These are phyloP conservation scores for Scolopax bukidnonensis DNA, from an alignment of 2,797 vertebrate genomes.

Conservation along the genomic window DNA sequence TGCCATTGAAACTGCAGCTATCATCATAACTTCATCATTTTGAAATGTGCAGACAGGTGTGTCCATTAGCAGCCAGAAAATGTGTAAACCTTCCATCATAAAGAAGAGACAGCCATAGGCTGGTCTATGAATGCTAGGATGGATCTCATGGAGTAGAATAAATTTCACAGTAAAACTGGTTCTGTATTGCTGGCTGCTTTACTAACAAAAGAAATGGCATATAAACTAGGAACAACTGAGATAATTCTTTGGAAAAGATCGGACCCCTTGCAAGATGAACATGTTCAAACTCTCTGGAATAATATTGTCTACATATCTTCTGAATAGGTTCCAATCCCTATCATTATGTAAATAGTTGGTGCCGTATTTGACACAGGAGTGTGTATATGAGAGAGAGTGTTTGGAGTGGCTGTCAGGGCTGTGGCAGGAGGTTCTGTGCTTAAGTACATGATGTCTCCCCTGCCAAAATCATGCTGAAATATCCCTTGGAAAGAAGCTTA, in stretches of 20 bases:
- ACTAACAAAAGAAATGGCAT: neutral
- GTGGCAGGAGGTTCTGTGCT: neutral
- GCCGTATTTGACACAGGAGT: neutral
- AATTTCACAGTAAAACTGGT: neutral
- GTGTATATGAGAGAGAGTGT: neutral
- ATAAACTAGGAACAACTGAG: neutral
- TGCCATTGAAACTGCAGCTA: neutral
- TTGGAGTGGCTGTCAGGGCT: neutral
- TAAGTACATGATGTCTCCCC: neutral
- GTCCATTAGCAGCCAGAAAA: constrained; percentile 10
- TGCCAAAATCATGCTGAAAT: neutral
- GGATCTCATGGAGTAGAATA: neutral
- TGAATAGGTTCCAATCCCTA: neutral
- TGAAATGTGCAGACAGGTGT: neutral
- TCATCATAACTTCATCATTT: neutral
- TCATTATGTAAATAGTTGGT: neutral
- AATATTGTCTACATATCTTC: neutral
- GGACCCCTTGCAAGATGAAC: neutral
- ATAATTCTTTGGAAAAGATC: neutral
- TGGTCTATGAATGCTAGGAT: neutral
- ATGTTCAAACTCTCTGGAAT: neutral
- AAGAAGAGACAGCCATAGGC: neutral
- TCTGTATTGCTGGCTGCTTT: neutral
- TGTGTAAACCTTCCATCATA: neutral
- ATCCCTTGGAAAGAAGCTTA: neutral